A percentile compares a stretch with the other conserved stretches of the same genome.
Evolutionary conservation across 2,797 vertebrate species (phyloP).

Genomic region (Sebastes ruberrimus): DNA sequence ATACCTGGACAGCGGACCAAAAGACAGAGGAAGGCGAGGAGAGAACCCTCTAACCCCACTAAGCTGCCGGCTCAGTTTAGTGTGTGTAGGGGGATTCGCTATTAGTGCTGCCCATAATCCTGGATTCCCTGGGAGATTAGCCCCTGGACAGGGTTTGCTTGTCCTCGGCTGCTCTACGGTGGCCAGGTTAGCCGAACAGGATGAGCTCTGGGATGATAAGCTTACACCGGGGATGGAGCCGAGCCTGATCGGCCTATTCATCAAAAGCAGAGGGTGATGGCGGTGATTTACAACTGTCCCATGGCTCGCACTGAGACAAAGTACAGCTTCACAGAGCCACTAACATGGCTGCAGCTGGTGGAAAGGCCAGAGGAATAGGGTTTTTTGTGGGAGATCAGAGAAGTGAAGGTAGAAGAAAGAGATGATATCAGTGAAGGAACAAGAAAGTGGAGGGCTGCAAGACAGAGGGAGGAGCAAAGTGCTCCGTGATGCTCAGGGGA

Average conservation of each 20-base stretch:
- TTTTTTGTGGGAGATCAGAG: neutral
- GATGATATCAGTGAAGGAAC: neutral
- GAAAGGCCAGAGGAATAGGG: neutral
- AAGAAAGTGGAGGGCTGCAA: neutral
- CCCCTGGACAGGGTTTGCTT: conserved; percentile 47
- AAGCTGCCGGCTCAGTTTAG: conserved; percentile 40
- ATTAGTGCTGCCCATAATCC: conserved; percentile 65
- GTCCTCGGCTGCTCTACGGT: conserved; percentile 29
- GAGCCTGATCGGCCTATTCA: conserved; percentile 27
- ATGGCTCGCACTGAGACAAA: neutral
- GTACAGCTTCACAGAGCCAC: neutral
- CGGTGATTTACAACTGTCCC: neutral
- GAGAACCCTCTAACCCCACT: conserved; percentile 41
- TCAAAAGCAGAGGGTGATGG: conserved; percentile 24
- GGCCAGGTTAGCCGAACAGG: conserved; percentile 64
- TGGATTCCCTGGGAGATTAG: conserved; percentile 64
- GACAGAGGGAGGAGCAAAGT: conserved; percentile 12
- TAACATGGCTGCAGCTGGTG: neutral
- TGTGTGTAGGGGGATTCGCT: conserved; percentile 63
- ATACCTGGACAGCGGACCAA: conserved; percentile 26
- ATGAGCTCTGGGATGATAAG: conserved; percentile 56
- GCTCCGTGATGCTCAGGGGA: conserved; percentile 25
- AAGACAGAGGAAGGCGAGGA: conserved; percentile 8
- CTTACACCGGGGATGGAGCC: conserved; percentile 33
- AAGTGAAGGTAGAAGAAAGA: neutral